Evolutionary conservation across 2,888 invertebrate genomes (phyloP).

Genomic region (Anticlea derivata): DNA sequence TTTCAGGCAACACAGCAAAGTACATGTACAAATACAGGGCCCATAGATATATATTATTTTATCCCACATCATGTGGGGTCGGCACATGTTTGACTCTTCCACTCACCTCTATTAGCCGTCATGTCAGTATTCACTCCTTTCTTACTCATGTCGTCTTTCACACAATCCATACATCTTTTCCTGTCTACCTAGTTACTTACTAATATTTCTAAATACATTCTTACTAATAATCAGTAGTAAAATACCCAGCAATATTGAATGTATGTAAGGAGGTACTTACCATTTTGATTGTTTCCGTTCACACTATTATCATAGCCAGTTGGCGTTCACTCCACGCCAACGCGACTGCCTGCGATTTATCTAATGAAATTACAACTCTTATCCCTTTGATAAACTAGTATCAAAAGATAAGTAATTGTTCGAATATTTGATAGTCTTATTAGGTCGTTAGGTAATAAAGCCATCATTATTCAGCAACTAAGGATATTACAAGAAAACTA

Average conservation of each 20-base stretch:
- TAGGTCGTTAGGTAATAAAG: conserved; percentile 45
- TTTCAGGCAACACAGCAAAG: no score
- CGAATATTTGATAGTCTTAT: conserved; percentile 51
- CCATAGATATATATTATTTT: no score
- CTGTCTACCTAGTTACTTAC: no score
- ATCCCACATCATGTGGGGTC: no score
- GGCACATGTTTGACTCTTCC: no score
- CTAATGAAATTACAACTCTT: conserved; percentile 56
- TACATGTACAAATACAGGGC: no score
- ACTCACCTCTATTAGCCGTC: no score
- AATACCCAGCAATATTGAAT: background rate
- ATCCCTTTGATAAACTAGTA: conserved; percentile 66
- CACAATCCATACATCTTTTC: no score
- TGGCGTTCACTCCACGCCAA: conserved; percentile 60
- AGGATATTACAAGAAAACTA: conserved; percentile 34
- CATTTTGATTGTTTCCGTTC: conserved; percentile 25
- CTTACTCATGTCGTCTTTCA: no score
- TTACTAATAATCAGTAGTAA: background rate
- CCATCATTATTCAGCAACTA: background rate
- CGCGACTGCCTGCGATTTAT: conserved; percentile 61
- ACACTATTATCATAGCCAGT: conserved; percentile 40
- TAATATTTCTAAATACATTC: no score
- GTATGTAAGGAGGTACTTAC: no score
- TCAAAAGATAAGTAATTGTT: conserved; percentile 61
- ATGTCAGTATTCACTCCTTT: no score